Conservation (phyloP, 23 tunicate species). For the Trididemnum nubilum region DNA sequence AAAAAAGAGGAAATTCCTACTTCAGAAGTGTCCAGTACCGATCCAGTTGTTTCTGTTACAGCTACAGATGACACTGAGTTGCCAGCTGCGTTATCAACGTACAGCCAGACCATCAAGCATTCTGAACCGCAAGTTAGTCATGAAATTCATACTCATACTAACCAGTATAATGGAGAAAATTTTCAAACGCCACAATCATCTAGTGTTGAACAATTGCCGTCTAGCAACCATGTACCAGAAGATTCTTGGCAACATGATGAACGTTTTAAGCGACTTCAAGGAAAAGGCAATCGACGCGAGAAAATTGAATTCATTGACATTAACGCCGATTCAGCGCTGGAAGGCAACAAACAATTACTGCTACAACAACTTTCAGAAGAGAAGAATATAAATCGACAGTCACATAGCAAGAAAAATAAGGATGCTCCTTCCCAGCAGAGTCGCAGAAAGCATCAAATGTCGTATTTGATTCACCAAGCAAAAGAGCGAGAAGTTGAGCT, state of each 20-base stretch:
- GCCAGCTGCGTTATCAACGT: neutral
- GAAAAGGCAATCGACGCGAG: conserved; percentile 62
- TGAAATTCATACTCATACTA: neutral
- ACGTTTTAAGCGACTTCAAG: conserved; percentile 55
- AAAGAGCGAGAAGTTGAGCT: conserved; percentile 72
- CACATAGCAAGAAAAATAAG: conserved; percentile 65
- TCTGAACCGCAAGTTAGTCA: neutral
- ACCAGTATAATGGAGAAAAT: too few species aligned
- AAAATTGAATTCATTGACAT: conserved; percentile 82
- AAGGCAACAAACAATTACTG: conserved; percentile 75
- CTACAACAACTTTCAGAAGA: conserved; percentile 78
- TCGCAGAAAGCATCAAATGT: conserved; percentile 72
- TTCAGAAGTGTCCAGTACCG: neutral
- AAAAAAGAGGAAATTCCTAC: conserved; percentile 8
- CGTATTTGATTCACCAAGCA: conserved; percentile 89
- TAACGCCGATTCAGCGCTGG: conserved; percentile 68
- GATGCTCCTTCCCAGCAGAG: conserved; percentile 43
- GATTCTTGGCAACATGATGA: conserved; percentile 20
- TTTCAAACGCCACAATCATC: neutral
- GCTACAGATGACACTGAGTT: neutral
- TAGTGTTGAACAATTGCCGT: neutral
- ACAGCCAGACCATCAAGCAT: neutral
- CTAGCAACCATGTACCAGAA: neutral
- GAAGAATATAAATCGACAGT: conserved; percentile 51
- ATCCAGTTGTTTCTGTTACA: neutral